These are phyloP conservation scores for Aethina tumida DNA, from an alignment of 1,140 invertebrate species.

Conservation along the genomic window DNA sequence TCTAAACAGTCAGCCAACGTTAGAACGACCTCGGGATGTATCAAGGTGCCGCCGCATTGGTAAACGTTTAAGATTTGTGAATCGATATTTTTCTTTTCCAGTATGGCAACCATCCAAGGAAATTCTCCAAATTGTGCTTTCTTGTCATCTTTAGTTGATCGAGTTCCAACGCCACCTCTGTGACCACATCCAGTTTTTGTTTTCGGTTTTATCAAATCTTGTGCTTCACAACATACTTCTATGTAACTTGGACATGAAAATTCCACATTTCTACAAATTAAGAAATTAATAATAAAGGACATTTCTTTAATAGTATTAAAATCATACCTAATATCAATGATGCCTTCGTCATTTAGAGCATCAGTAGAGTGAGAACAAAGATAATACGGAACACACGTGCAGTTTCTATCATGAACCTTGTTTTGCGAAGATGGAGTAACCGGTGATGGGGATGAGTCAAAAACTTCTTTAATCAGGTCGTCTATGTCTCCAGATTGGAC, in stretches of 20 bases:
- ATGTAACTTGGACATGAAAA: slow-evolving; percentile 51
- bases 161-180: slow-evolving; percentile 52
- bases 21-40: slow-evolving; percentile 57
- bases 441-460: too few species aligned
- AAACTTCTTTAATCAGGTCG: too few species aligned
- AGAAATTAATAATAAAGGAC: too few species aligned
- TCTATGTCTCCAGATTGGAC: too few species aligned
- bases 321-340: slow-evolving; percentile 66
- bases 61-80: slow-evolving; percentile 51
- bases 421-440: too few species aligned
- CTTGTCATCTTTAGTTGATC: slow-evolving; percentile 51
- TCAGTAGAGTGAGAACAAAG: slow-evolving; percentile 56
- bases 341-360: slow-evolving; percentile 58
- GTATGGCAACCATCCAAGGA: slow-evolving; percentile 75
- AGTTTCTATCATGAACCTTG: too few species aligned
- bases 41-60: slow-evolving; percentile 66
- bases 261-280: too few species aligned
- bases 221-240: slow-evolving; percentile 50
- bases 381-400: slow-evolving; percentile 56
- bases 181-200: slow-evolving; percentile 48
- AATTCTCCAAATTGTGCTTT: slow-evolving; percentile 62
- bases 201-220: slow-evolving; percentile 22
- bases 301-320: too few species aligned
- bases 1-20: slow-evolving; percentile 58
- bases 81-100: slow-evolving; percentile 45